These are phyloP conservation scores for Harpegnathos saltator DNA, from an alignment of 1,140 invertebrate genomes.

Conservation along the genomic window DNA sequence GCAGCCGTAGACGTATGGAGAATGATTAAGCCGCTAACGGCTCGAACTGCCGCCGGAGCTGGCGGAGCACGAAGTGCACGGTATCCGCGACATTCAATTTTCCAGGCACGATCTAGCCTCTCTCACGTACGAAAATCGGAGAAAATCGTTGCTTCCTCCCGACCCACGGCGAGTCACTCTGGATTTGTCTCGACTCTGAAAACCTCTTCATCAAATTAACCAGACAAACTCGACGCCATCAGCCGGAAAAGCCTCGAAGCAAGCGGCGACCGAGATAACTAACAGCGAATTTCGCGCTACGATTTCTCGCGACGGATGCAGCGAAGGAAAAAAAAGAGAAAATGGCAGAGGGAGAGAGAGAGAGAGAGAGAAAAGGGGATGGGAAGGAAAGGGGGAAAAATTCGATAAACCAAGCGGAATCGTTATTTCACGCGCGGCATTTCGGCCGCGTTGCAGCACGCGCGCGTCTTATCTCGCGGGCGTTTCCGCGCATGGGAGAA, in stretches of 20 bases:
- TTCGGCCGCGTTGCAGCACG: neutral
- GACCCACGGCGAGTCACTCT: neutral
- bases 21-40: neutral
- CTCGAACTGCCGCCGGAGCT: neutral
- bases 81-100: neutral
- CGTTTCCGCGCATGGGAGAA: slow-evolving; percentile 4
- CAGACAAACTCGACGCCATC: neutral
- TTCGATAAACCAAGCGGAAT: neutral
- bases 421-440: too few relatives aligned
- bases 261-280: neutral
- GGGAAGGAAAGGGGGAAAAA: neutral
- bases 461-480: slow-evolving; percentile 3
- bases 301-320: neutral
- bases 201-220: neutral
- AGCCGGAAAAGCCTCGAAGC: neutral
- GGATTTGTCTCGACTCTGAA: neutral
- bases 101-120: neutral
- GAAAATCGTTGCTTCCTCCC: too few relatives aligned
- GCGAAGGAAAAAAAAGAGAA: neutral
- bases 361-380: too few relatives aligned
- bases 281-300: slow-evolving; percentile 24
- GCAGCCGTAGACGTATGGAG: neutral
- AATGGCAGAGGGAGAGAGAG: too few relatives aligned
- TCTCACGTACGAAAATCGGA: too few relatives aligned
- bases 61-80: neutral